Evolutionary conservation across 2,113 vertebrate species (phyloP).

Genomic region (Dasypus novemcinctus): DNA sequence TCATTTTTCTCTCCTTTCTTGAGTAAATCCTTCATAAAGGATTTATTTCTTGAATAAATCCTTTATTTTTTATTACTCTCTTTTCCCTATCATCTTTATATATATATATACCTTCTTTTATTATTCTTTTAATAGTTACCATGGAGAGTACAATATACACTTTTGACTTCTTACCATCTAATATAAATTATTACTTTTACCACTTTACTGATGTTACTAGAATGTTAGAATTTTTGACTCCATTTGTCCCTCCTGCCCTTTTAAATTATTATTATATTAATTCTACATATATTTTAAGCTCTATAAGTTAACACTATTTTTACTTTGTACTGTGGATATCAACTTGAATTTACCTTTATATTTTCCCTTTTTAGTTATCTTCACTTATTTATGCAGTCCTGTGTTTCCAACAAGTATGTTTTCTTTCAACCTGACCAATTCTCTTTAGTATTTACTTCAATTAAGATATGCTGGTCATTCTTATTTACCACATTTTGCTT

Average conservation of each 20-base stretch:
- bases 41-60: not conserved
- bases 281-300: not conserved
- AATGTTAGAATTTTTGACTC: not conserved
- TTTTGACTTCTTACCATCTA: not conserved
- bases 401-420: not conserved
- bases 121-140: not conserved
- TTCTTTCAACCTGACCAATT: not conserved
- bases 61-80: not conserved
- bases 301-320: not conserved
- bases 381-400: not conserved
- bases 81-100: not conserved
- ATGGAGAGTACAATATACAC: not conserved
- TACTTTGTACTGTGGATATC: not conserved
- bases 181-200: not conserved
- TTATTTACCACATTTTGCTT: slow-evolving; percentile 17
- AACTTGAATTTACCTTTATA: not conserved
- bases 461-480: not conserved
- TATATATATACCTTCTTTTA: not conserved
- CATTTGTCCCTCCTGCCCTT: not conserved
- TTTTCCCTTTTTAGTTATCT: not conserved
- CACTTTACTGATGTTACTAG: not conserved
- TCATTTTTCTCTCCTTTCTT: not conserved
- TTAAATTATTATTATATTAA: not conserved
- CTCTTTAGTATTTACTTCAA: not conserved
- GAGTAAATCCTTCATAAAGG: too few relatives aligned